Conservation (phyloP, 2,797 vertebrate species). For the Danio tinwini region DNA sequence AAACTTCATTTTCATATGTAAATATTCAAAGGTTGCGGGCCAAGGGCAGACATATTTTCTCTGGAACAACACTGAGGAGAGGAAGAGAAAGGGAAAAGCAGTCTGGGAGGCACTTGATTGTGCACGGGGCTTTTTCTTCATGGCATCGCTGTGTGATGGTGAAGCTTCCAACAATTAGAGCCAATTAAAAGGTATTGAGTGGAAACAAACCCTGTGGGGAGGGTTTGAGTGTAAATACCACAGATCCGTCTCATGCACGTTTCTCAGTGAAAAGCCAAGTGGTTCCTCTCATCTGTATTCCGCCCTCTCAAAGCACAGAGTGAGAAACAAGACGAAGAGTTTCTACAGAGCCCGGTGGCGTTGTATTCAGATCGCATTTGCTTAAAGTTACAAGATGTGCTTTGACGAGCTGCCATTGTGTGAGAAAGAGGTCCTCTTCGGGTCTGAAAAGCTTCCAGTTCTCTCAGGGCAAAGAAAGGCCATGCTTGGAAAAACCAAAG, state of each 20-base stretch:
- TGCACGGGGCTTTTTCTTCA: constrained; percentile 26
- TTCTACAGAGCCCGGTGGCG: constrained; percentile 70
- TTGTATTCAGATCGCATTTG: constrained; percentile 73
- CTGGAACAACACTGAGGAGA: constrained; percentile 63
- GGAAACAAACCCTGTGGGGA: constrained; percentile 66
- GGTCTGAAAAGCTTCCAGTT: constrained; percentile 81
- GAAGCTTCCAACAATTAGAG: constrained; percentile 80
- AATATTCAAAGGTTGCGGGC: constrained; percentile 75
- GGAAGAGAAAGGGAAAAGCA: constrained; percentile 60
- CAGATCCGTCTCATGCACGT: constrained; percentile 67
- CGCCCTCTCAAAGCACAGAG: constrained; percentile 60
- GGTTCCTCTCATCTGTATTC: constrained; percentile 78
- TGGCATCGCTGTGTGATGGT: constrained; percentile 75
- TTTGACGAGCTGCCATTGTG: constrained; percentile 78
- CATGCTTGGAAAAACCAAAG: constrained; percentile 84
- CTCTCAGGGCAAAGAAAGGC: constrained; percentile 80
- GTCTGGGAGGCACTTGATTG: constrained; percentile 70
- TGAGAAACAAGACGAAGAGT: constrained; percentile 35
- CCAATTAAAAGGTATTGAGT: constrained; percentile 82
- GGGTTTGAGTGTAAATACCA: constrained; percentile 71
- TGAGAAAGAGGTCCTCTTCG: constrained; percentile 75
- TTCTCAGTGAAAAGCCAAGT: constrained; percentile 70
- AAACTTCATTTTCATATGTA: constrained; percentile 80
- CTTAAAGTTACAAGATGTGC: constrained; percentile 75
- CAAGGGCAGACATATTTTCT: constrained; percentile 68